Evolutionary conservation across 2,113 vertebrate genomes (phyloP).

Genomic region (Nothocercus nigrocapillus): DNA sequence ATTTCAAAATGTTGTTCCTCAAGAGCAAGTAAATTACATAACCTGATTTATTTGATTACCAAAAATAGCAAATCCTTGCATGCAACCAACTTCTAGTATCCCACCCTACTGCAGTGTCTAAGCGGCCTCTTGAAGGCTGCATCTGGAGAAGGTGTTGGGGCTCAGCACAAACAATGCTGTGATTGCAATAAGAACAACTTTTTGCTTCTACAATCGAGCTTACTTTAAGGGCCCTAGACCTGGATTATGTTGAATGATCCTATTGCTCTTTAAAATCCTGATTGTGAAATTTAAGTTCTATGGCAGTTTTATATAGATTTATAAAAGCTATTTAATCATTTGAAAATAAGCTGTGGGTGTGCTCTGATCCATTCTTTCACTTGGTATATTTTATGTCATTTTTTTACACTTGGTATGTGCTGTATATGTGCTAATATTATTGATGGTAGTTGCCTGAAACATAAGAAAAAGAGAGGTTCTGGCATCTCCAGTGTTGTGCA

Average conservation of each 20-base stretch:
- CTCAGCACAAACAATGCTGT: not conserved
- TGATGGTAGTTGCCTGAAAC: not conserved
- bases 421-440: not conserved
- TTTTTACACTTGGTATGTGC: not conserved
- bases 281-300: not conserved
- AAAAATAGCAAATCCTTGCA: not conserved
- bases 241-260: not conserved
- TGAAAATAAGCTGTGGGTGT: not conserved
- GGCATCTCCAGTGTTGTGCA: not conserved
- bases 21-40: not conserved
- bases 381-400: not conserved
- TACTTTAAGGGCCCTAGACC: not conserved
- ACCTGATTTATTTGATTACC: not conserved
- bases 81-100: not conserved
- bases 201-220: not conserved
- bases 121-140: not conserved
- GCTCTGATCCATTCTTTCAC: not conserved
- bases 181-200: not conserved
- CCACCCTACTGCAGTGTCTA: not conserved
- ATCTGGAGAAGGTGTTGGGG: not conserved
- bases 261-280: not conserved
- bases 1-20: not conserved
- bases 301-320: not conserved
- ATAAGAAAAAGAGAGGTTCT: not conserved
- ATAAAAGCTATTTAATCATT: not conserved